These are phyloP conservation scores for Aplysia californica DNA, from an alignment of 1,140 invertebrate genomes.

Conservation along the genomic window DNA sequence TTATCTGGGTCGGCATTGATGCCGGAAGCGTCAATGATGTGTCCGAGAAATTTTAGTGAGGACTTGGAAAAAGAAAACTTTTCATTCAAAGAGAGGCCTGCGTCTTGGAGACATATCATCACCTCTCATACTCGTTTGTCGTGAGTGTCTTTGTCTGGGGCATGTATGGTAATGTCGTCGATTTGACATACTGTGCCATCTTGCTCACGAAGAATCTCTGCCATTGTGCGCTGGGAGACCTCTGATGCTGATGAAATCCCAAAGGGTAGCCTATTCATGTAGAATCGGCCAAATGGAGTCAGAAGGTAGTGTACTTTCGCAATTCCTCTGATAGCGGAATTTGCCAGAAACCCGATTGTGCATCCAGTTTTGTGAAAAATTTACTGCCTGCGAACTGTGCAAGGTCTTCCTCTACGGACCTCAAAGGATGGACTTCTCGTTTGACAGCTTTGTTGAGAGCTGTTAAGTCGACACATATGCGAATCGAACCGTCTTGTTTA, in stretches of 20 bases:
- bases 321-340: conserved; percentile 75
- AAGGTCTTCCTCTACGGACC: not conserved
- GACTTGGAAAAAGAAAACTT: not conserved
- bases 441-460: not conserved
- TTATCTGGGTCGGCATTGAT: not conserved
- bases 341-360: conserved; percentile 75
- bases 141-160: conserved; percentile 31
- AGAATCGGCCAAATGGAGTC: conserved; percentile 54
- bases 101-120: not conserved
- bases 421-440: not conserved
- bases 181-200: conserved; percentile 21
- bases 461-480: not conserved
- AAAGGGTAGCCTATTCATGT: conserved; percentile 33
- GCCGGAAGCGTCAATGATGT: not conserved
- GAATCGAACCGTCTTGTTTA: not conserved
- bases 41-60: not conserved
- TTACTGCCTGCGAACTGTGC: not conserved
- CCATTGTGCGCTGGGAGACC: conserved; percentile 33
- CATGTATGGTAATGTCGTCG: conserved; percentile 39
- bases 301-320: conserved; percentile 79
- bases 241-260: conserved; percentile 33
- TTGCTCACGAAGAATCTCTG: conserved; percentile 23
- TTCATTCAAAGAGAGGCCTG: conserved; percentile 9
- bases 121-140: conserved; percentile 15
- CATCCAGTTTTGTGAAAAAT: conserved; percentile 14